A percentile compares a stretch with the other conserved stretches of the same genome.
Conservation (phyloP, 2,797 vertebrate genomes). For the Danio jaintianensis region DNA sequence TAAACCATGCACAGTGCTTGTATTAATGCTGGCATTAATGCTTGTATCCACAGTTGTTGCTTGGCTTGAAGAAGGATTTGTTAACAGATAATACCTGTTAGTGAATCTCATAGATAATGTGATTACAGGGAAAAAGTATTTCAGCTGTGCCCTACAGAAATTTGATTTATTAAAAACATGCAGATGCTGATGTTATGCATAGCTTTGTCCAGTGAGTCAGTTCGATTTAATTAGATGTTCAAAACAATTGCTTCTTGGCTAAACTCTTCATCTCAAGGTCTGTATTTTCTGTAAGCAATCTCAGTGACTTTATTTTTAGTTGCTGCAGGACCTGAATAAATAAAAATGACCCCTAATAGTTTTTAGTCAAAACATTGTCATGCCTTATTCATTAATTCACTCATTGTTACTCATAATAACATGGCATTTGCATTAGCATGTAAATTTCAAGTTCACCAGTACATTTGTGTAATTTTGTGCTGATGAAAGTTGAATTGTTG, state of each 20-base stretch:
- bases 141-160: constrained; percentile 9
- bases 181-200: constrained; percentile 15
- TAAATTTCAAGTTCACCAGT: neutral
- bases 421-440: neutral
- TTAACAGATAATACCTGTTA: neutral
- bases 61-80: constrained; percentile 30
- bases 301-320: neutral
- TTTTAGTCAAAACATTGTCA: neutral
- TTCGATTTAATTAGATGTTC: constrained; percentile 18
- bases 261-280: neutral
- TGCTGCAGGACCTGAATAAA: neutral
- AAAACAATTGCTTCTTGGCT: constrained; percentile 19
- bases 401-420: neutral
- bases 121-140: constrained; percentile 16
- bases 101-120: constrained; percentile 5
- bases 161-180: constrained; percentile 8
- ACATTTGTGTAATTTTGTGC: neutral
- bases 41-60: constrained; percentile 26
- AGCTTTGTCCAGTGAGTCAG: neutral
- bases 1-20: constrained; percentile 27
- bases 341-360: neutral
- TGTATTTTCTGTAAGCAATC: neutral
- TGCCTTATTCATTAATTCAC: neutral
- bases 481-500: neutral
- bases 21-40: constrained; percentile 29